Evolutionary conservation across 2,113 vertebrate species (phyloP).

Genomic region (Clinocottus analis): DNA sequence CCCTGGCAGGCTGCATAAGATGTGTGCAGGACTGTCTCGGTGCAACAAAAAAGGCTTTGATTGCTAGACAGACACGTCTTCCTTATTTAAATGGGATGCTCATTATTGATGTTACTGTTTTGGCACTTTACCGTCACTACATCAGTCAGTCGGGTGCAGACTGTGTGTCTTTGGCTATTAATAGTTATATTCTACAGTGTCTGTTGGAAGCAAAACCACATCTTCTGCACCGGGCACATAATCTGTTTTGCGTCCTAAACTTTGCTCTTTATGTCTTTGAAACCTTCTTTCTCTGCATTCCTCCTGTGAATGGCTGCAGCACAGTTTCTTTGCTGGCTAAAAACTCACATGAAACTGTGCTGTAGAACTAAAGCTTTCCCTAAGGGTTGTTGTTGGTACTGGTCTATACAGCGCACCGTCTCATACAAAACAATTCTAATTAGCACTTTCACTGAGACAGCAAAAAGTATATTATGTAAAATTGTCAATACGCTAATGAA

Average conservation of each 20-base stretch:
- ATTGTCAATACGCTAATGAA: background rate
- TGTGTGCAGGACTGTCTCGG: conserved; percentile 33
- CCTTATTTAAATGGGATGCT: background rate
- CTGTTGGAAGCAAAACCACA: background rate
- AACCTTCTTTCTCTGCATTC: no score
- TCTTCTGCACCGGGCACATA: background rate
- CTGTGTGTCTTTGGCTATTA: background rate
- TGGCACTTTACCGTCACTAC: background rate
- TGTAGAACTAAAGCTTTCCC: background rate
- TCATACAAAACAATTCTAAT: background rate
- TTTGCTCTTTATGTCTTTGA: background rate
- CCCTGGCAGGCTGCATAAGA: conserved; percentile 34
- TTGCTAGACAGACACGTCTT: conserved; percentile 24
- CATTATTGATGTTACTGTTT: background rate
- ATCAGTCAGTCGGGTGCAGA: background rate
- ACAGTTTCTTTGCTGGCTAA: background rate
- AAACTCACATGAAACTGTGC: background rate
- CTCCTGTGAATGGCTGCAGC: background rate
- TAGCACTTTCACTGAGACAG: background rate
- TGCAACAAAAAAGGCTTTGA: conserved; percentile 13
- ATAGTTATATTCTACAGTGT: background rate
- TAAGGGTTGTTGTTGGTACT: background rate
- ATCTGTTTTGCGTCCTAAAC: background rate
- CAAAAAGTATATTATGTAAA: background rate
- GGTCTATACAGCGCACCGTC: background rate